phyloP scores from a whole-genome alignment of 2,113 vertebrate species.

The Eulacestoma nigropectus region DNA sequence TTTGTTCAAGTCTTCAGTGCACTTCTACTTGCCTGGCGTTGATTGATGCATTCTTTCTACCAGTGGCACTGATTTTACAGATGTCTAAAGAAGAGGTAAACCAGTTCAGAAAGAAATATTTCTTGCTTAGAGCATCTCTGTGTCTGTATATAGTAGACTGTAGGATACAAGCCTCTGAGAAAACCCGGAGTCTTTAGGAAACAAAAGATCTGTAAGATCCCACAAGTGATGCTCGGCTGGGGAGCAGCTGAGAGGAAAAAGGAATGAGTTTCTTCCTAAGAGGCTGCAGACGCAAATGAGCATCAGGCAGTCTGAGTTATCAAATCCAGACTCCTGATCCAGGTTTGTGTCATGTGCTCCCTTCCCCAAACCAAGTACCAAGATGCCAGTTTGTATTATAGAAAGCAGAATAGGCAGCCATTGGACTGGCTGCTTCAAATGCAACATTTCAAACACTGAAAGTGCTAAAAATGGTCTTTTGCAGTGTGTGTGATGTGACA shows the following conservation, averaged over 20 bases:
- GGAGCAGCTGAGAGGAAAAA: not conserved
- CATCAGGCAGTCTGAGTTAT: not conserved
- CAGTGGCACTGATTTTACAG: not conserved
- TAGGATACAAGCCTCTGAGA: not conserved
- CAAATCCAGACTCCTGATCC: not conserved
- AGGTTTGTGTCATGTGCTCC: not conserved
- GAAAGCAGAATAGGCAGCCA: not conserved
- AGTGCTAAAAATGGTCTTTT: not conserved
- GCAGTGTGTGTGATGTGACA: too few species aligned
- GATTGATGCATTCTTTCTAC: not conserved
- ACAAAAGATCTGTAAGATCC: not conserved
- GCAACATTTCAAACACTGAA: not conserved
- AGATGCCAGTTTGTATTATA: not conserved
- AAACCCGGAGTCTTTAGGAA: not conserved
- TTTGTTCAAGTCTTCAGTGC: not conserved
- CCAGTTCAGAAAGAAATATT: not conserved
- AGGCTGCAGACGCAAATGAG: not conserved
- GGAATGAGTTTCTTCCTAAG: not conserved
- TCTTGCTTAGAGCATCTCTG: not conserved
- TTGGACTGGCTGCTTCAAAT: not conserved
- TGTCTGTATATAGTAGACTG: not conserved
- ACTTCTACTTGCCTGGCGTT: not conserved
- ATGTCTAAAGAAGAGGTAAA: not conserved
- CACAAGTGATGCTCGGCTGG: not conserved
- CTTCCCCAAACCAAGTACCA: not conserved